Evolutionary conservation across 2,113 vertebrate genomes (phyloP), one percentile per base, ranked within the genome.

Genomic region (Vulpes vulpes): DNA sequence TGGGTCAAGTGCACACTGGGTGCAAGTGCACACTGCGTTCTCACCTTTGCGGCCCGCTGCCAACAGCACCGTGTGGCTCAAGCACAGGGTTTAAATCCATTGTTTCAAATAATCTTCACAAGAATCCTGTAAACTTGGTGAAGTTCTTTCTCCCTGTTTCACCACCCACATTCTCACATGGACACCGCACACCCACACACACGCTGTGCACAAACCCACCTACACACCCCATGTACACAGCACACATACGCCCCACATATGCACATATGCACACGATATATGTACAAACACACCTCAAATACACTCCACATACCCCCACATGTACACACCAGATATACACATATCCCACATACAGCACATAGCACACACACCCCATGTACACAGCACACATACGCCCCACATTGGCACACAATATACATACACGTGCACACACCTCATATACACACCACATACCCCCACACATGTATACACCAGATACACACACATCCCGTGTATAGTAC

Each of bases 1-100:
- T 19, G 8, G 43, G 43, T 43, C 67, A 35, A 4, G 67, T n/a
- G 67, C 17, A 2, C 67, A 16, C 12, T 2, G 32, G 43, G 17
- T 19, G 8, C 67, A 35, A 4, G 67, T 19, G 67, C 17, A 4
- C 67, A 16, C 12, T 2, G 32, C 9, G 67, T 35, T 32, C 8
- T 8, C 67, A 32, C 65, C 67, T 10, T 1, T 0, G 67, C 67
- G 14, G 16, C 67, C 11, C 30, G 5, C 5, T 0, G 23, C 79
- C 60, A 3, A 3, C 69, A 38, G 82, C 38, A 0, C 0, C 1
- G 8, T 30, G n/a, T 0, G 0, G 12, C 1, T 6, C 7, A 4
- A 1, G 3, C 2, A 7, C 3, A 14, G 11, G 0, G 20, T 15
- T 53, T 23, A 23, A 7, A 22, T 11, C 30, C 11, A 0, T 59